Evolutionary conservation across 2,888 invertebrate species (phyloP), one percentile per base, ranked within the genome.

Genomic region (Drosophila fulvimacula): DNA sequence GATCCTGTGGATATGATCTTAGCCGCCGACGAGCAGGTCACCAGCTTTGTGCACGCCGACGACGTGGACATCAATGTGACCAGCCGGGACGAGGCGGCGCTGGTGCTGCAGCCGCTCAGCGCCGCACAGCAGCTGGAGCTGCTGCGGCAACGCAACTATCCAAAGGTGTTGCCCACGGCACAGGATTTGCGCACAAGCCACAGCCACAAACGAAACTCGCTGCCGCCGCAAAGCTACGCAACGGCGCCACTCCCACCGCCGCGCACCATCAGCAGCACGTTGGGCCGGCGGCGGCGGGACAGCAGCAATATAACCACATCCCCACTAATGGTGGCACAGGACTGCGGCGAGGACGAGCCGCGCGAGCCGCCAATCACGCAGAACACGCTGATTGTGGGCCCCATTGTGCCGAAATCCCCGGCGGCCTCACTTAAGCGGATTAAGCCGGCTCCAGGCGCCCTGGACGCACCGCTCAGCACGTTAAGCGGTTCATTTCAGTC

Each of bases 161-260:
- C 97, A 0, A 97, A 97, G 93, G 97, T 97, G 1, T 91, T 97
- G 36, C 97, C 97, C n/a, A 96, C 96, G 30, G 80, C 64, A 0
- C 84, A 86, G 53, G 89, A 82, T 24, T 52, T 87, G 41, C 65
- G 57, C 11, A 24, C 27, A n/a, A 42, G 49, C 24, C 51, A 36
- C 11, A 72, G 56, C 41, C 66, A 70, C 46, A 82, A 82, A 19
- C 69, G 82, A 9, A 82, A 82, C 39, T 82, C 82, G 24, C 92
- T 96, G 90, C 96, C 95, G 73, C 94, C 95, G 5, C 92, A 93
- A 56, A 89, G 89, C 51, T 90, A 89, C 48, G 38, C 38, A 0
- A 52, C 58, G n/a, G 95, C 95, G 0, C 96, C 96, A 0, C 93
- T 95, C 68, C 97, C 97, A 3, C 97, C 97, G 0, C 96, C 96